These are phyloP conservation scores for Chaetogeoica ovagalla DNA, from an alignment of 2,888 invertebrate genomes.

Conservation along the genomic window DNA sequence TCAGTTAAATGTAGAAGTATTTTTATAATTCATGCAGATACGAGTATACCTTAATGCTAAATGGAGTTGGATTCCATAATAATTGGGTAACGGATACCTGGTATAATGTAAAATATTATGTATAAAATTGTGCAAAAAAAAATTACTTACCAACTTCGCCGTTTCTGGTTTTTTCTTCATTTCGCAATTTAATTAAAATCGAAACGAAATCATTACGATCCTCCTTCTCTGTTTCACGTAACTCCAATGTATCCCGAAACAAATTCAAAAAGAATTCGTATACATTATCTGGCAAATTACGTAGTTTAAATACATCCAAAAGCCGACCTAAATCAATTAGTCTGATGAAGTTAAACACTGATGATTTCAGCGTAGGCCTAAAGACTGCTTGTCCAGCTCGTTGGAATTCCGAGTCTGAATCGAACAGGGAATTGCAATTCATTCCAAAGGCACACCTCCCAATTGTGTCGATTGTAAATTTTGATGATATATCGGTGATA, in stretches of 20 bases:
- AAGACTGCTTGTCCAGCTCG: conserved; percentile 59
- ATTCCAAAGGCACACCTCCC: conserved; percentile 63
- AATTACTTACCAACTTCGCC: neutral
- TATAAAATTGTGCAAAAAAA: neutral
- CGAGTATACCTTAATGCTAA: too few species aligned
- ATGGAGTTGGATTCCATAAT: too few species aligned
- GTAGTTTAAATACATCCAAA: conserved; percentile 54
- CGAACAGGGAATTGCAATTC: conserved; percentile 60
- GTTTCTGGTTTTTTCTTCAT: conserved; percentile 11
- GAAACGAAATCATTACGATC: conserved; percentile 65
- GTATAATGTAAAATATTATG: too few species aligned
- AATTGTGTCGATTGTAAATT: conserved; percentile 62
- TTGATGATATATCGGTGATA: conserved; percentile 60
- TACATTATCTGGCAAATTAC: conserved; percentile 55
- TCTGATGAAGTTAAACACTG: conserved; percentile 54
- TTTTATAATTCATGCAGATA: too few species aligned
- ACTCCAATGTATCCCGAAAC: conserved; percentile 60
- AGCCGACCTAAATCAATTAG: conserved; percentile 54
- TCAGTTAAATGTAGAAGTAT: too few species aligned
- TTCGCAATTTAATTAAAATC: conserved; percentile 60
- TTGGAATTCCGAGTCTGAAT: conserved; percentile 60
- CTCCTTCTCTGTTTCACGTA: conserved; percentile 60
- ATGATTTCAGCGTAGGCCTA: conserved; percentile 58
- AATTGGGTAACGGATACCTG: too few species aligned
- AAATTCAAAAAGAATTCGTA: conserved; percentile 57